phyloP scores from a whole-genome alignment of 2,797 vertebrate species.

The Cynopterus sphinx region DNA sequence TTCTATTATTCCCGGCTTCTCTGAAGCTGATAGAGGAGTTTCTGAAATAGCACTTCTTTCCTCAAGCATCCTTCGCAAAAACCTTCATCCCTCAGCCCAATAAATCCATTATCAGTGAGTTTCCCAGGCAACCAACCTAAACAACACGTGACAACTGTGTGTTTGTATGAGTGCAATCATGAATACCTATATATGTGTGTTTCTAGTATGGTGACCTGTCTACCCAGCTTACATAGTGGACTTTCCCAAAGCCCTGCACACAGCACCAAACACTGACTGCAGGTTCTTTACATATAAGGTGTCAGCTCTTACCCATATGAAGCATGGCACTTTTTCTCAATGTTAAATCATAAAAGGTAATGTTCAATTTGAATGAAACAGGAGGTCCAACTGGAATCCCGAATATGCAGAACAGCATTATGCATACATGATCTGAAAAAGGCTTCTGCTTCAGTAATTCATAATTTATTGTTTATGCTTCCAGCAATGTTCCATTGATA shows the following conservation, averaged over 20 bases:
- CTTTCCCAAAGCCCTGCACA: neutral
- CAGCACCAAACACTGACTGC: neutral
- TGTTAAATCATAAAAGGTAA: neutral
- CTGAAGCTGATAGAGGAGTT: neutral
- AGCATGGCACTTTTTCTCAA: neutral
- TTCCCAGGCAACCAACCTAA: neutral
- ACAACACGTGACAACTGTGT: neutral
- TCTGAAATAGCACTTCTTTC: neutral
- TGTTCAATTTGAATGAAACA: conserved; percentile 3
- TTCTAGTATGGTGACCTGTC: neutral
- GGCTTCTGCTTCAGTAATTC: conserved; percentile 68
- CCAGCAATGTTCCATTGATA: conserved; percentile 74
- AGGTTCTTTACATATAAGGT: neutral
- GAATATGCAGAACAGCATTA: conserved; percentile 4
- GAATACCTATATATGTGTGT: neutral
- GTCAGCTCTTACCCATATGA: neutral
- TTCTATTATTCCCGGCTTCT: neutral
- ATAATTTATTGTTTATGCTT: conserved; percentile 83
- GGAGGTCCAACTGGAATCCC: neutral
- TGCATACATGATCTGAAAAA: conserved; percentile 66
- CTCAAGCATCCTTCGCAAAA: neutral
- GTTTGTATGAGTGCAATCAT: neutral
- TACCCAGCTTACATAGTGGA: too few species aligned
- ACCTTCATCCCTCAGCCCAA: neutral
- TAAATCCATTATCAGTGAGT: neutral